Evolutionary conservation across 2,797 vertebrate genomes (phyloP), one percentile per base, ranked within the genome.

Genomic region (Distichodus sexfasciatus): DNA sequence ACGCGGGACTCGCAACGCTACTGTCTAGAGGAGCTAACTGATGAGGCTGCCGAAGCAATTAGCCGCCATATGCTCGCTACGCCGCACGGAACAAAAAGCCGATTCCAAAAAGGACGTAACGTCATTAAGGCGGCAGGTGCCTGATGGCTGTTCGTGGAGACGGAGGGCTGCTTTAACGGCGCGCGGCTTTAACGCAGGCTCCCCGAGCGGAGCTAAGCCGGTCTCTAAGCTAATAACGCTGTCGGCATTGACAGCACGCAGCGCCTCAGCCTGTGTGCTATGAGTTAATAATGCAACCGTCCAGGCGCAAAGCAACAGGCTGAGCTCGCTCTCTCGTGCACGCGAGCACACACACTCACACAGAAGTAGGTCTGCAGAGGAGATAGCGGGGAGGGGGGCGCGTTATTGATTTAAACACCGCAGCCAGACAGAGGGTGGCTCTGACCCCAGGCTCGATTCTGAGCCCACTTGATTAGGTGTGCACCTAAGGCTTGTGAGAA

Each of bases 271-370:
- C 89, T 82, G 86, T 86, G 79, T 87, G 84, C 86, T 81, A 89
- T 82, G 85, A 86, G 88, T 90, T 90, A 90, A 91, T 91, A 89
- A 90, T 86, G 85, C 84, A 88, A 83, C 85, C 84, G 78, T 79
- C 62, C 38, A 63, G 63, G 59, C 66, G 53, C 47, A 85, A 80
- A 87, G 84, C 87, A 87, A 88, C 87, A 86, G 83, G 82, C 83
- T 76, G 78, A 73, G 61, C 63, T 10, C 62, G 77, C 58, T 72
- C 79, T 85, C 77, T 83, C 82, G 82, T 80, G 82, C 83, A 81
- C 47, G 10, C 50, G 26, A 17, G 17, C 28, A 7, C 11, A 23
- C 29, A 33, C 61, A 50, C 70, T 15, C 44, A 31, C 55, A 54
- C 55, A 23, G 28, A 57, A 72, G 66, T 54, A 70, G 83, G 85